These are phyloP conservation scores for Archegozetes longisetosus DNA, from an alignment of 1,140 invertebrate species.

Conservation along the genomic window DNA sequence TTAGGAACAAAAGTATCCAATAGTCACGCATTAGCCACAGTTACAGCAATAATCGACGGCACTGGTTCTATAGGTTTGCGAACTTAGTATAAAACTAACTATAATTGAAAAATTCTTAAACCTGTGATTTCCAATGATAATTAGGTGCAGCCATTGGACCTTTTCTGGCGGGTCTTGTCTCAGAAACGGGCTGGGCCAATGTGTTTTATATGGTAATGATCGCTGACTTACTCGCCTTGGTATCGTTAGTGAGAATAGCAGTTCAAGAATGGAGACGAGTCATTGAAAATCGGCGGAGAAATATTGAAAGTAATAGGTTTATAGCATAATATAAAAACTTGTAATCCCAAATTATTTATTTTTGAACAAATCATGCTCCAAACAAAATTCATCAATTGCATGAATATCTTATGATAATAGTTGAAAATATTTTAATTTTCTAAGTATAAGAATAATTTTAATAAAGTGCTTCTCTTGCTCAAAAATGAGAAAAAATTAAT, in stretches of 20 bases:
- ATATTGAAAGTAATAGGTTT: no score
- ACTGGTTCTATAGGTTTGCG: constrained; percentile 62
- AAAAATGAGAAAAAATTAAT: no score
- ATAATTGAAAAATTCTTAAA: neutral
- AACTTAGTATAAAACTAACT: neutral
- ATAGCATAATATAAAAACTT: no score
- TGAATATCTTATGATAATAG: no score
- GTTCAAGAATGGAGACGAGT: constrained; percentile 15
- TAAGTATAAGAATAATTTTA: no score
- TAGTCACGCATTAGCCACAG: constrained; percentile 77
- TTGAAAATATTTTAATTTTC: no score
- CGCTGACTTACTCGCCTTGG: constrained; percentile 58
- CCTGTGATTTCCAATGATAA: neutral
- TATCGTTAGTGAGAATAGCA: constrained; percentile 27
- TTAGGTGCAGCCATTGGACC: constrained; percentile 73
- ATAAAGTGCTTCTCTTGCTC: no score
- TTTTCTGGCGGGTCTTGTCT: constrained; percentile 66
- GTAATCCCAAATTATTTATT: no score
- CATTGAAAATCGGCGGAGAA: neutral
- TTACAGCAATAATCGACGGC: constrained; percentile 91
- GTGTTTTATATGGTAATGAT: constrained; percentile 84
- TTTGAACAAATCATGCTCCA: no score
- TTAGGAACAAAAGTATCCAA: constrained; percentile 75
- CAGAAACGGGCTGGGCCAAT: constrained; percentile 47
- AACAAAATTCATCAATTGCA: no score